Base-by-base conservation (phyloP, 2,888 invertebrate genomes). In the Pandemis heparana region DNA sequence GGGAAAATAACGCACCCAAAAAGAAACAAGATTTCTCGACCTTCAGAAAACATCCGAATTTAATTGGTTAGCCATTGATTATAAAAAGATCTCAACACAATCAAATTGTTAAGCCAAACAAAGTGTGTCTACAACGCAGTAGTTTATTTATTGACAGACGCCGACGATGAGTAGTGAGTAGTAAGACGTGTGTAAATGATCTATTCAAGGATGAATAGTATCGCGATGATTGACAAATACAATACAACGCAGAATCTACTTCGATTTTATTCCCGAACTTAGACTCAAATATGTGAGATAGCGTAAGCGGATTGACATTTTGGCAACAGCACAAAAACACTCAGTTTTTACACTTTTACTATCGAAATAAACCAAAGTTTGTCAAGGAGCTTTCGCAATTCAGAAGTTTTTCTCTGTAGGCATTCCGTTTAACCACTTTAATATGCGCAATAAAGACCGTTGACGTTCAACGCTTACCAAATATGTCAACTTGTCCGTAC, bases 401-500 rank as follows among this genome's bases (percentile, higher is more conserved):
- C 59, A 59, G 48, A 66, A 53, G 53, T 72, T 86, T 81, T 82
- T 83, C 86, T 86, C 83, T 73, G 81, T 80, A 79, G 77, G 77
- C 80, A 83, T 84, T 79, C 80, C 80, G 77, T 79, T 32, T 69
- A 77, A 77, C 70, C 74, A 78, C 79, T 71, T 76, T 69, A 75
- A 80, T 76, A 79, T 81, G 81, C 83, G 83, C 81, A 82, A 82
- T 83, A 83, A 81, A 78, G 77, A 77, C 51, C 76, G 78, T 79
- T 80, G 82, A 84, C 83, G 83, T 84, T 82, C 82, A 74, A 76
- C 79, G 74, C 77, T 77, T 67, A 71, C 92, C 90, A 87, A 88
- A 92, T 92, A 90, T 71, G 92, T 83, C 79, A 87, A 89, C 88
- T 83, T 82, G 92, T 83, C 82, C 81, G 38, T 68, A 75, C 89